These are phyloP conservation scores for Trachurus trachurus DNA, from an alignment of 2,797 vertebrate genomes.

Conservation along the genomic window DNA sequence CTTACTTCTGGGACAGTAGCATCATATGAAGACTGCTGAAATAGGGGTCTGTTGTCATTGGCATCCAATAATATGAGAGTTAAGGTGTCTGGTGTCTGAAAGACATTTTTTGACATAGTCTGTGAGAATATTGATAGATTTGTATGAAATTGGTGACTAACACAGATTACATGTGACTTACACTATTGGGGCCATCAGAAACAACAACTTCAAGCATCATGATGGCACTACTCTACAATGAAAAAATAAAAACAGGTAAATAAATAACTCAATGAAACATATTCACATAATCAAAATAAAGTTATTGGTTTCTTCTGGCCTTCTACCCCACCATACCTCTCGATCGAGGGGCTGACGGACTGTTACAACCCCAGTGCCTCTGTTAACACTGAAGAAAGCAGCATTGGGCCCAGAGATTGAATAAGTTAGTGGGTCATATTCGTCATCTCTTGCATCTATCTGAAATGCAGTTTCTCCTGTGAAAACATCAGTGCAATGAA, in stretches of 20 bases:
- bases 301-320: neutral
- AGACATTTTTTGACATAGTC: conserved; percentile 29
- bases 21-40: conserved; percentile 77
- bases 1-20: conserved; percentile 85
- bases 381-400: conserved; percentile 67
- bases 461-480: conserved; percentile 83
- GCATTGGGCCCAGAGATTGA: conserved; percentile 42
- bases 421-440: conserved; percentile 77
- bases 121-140: conserved; percentile 9
- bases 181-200: accelerated
- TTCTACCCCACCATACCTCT: conserved; percentile 82
- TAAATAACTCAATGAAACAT: neutral
- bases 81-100: conserved; percentile 52
- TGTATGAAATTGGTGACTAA: neutral
- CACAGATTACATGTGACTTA: conserved; percentile 45
- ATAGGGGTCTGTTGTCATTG: conserved; percentile 90
- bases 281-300: neutral
- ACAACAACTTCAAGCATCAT: accelerated
- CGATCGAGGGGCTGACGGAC: conserved; percentile 78
- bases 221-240: accelerated
- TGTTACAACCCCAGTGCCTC: conserved; percentile 47
- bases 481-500: conserved; percentile 3
- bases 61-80: conserved; percentile 80
- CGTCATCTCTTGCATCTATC: conserved; percentile 78
- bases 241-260: neutral